Percentiles rank a stretch among this genome's conserved stretches.
phyloP scores from a whole-genome alignment of 2,888 invertebrate genomes.

The Ophioninae sp. region DNA sequence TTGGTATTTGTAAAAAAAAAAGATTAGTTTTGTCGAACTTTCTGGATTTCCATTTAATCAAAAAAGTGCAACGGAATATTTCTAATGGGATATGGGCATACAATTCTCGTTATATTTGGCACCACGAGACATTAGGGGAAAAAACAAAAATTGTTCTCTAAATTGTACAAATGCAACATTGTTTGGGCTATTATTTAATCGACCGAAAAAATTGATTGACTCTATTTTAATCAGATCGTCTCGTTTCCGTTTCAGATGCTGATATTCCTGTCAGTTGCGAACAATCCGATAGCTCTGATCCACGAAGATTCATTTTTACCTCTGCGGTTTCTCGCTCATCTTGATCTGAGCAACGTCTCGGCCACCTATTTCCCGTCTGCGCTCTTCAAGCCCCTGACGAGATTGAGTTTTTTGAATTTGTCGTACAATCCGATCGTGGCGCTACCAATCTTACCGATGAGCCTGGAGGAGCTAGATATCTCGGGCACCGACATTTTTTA shows the following conservation, averaged over 20 bases:
- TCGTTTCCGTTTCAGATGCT: constrained; percentile 69
- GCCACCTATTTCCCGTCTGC: constrained; percentile 69
- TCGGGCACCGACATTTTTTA: constrained; percentile 84
- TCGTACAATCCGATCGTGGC: constrained; percentile 82
- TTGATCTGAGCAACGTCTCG: constrained; percentile 75
- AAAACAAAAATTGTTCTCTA: background rate
- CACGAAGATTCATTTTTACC: constrained; percentile 76
- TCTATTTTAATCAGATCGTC: background rate
- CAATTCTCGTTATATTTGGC: background rate
- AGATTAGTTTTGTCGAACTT: too few species aligned
- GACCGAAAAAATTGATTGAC: background rate
- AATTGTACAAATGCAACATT: background rate
- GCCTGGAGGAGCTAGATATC: constrained; percentile 84
- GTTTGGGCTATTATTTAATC: background rate
- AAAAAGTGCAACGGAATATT: too few species aligned
- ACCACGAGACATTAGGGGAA: too few species aligned
- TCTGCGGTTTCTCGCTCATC: constrained; percentile 69
- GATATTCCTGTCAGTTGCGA: constrained; percentile 74
- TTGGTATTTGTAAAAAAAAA: too few species aligned
- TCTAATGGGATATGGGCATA: background rate
- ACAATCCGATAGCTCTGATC: constrained; percentile 77
- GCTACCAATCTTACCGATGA: constrained; percentile 83
- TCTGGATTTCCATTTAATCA: too few species aligned
- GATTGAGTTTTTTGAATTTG: constrained; percentile 72
- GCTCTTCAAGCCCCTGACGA: constrained; percentile 73